phyloP scores from a whole-genome alignment of 2,113 vertebrate species.

The Chaetodon trifascialis region DNA sequence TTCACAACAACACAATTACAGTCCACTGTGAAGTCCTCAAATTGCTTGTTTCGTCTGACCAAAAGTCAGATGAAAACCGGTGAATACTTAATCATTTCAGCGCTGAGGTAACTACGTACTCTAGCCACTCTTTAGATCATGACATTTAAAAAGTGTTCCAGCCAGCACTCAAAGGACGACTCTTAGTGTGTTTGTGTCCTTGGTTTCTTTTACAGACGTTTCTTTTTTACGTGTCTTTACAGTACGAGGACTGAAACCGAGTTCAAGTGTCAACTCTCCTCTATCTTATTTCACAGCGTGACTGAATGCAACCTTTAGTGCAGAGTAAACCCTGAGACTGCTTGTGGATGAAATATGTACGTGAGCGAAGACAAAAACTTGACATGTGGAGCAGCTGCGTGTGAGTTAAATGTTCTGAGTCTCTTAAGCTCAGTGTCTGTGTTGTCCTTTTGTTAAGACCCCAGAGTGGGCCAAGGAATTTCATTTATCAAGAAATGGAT shows the following conservation, averaged over 20 bases:
- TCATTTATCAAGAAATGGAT: slow-evolving; percentile 79
- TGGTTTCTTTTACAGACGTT: no score
- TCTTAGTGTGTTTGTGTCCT: no score
- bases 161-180: no score
- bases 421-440: slow-evolving; percentile 56
- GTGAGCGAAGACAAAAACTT: slow-evolving; percentile 3
- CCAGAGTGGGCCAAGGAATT: slow-evolving; percentile 70
- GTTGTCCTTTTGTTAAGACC: slow-evolving; percentile 64
- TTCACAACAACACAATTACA: neutral
- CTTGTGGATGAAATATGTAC: neutral
- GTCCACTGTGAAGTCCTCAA: neutral
- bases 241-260: no score
- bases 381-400: slow-evolving; percentile 40
- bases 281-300: neutral
- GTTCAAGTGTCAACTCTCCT: neutral
- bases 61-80: neutral
- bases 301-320: neutral
- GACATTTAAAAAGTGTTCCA: no score
- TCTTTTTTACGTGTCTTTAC: no score
- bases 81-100: no score
- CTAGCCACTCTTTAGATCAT: no score
- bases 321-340: neutral
- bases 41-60: neutral
- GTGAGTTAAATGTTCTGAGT: slow-evolving; percentile 9
- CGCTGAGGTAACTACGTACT: no score